Conservation (phyloP, 1,140 invertebrate genomes). For the Drosophila melanica region DNA sequence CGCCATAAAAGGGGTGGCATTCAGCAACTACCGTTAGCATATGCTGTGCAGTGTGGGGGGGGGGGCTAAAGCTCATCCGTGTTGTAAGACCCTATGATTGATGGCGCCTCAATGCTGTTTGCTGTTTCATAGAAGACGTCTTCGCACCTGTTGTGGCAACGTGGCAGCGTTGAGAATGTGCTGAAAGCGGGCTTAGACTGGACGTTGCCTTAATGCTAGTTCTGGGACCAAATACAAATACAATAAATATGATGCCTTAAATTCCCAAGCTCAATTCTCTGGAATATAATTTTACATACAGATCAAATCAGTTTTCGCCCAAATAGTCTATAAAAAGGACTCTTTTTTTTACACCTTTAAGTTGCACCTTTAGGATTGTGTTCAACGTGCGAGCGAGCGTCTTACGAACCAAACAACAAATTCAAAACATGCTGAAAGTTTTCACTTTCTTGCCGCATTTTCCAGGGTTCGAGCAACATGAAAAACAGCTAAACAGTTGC, state of each 20-base stretch:
- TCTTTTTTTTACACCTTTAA: not conserved
- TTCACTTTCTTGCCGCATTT: constrained; percentile 33
- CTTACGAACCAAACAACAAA: constrained; percentile 6
- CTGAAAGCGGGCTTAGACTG: constrained; percentile 29
- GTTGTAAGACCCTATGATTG: constrained; percentile 57
- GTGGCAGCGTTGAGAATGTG: constrained; percentile 35
- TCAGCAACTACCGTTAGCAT: constrained; percentile 60
- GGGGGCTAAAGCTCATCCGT: constrained; percentile 33
- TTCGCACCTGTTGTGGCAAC: constrained; percentile 63
- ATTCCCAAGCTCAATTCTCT: too few species aligned
- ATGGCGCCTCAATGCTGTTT: constrained; percentile 50
- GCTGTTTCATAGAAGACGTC: constrained; percentile 21
- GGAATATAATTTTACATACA: too few species aligned
- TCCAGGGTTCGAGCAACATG: constrained; percentile 35
- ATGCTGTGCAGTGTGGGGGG: constrained; percentile 49
- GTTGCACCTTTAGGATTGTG: constrained; percentile 1
- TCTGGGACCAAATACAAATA: not conserved
- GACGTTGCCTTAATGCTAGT: not conserved
- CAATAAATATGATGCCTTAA: too few species aligned
- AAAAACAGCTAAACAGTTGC: constrained; percentile 66
- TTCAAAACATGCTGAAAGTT: constrained; percentile 36
- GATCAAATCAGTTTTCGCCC: too few species aligned
- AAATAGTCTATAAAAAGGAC: not conserved
- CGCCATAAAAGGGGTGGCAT: constrained; percentile 44
- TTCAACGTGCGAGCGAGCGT: not conserved